Evolutionary conservation across 2,113 vertebrate species (phyloP).

Genomic region (Pseudolaguvia tuberculata): DNA sequence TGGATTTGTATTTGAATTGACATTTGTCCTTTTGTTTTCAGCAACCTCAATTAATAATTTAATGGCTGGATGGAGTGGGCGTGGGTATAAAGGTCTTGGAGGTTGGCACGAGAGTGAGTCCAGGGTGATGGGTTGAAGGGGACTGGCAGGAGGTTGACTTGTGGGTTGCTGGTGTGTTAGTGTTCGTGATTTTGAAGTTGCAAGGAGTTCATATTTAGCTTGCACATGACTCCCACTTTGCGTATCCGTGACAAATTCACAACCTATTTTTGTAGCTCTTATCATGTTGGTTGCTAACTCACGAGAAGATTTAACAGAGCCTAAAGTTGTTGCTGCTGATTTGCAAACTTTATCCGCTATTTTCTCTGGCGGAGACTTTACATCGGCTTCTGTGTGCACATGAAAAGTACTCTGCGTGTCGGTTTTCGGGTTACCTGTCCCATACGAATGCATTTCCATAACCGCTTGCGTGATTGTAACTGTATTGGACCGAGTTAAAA

Average conservation of each 20-base stretch:
- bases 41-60: slow-evolving; percentile 15
- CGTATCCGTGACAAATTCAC: not conserved
- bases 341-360: not conserved
- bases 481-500: slow-evolving; percentile 32
- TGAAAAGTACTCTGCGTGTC: not conserved
- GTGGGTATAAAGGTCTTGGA: slow-evolving; percentile 15
- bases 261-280: not conserved
- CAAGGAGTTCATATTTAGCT: slow-evolving; percentile 2
- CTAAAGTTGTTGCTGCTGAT: not conserved
- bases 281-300: slow-evolving; percentile 1
- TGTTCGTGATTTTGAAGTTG: slow-evolving; percentile 13
- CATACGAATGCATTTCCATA: slow-evolving; percentile 24
- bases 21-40: slow-evolving; percentile 23
- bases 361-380: not conserved
- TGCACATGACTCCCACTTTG: not conserved
- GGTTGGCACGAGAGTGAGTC: not conserved
- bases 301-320: not conserved
- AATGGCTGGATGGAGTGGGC: slow-evolving; percentile 34
- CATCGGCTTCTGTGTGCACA: not conserved
- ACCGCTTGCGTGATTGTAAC: slow-evolving; percentile 24
- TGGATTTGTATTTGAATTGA: not conserved
- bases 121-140: not conserved
- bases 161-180: slow-evolving; percentile 6
- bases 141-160: slow-evolving; percentile 13
- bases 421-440: slow-evolving; percentile 5